phyloP scores from a whole-genome alignment of 2,888 invertebrate species.

The Stenurella melanura region DNA sequence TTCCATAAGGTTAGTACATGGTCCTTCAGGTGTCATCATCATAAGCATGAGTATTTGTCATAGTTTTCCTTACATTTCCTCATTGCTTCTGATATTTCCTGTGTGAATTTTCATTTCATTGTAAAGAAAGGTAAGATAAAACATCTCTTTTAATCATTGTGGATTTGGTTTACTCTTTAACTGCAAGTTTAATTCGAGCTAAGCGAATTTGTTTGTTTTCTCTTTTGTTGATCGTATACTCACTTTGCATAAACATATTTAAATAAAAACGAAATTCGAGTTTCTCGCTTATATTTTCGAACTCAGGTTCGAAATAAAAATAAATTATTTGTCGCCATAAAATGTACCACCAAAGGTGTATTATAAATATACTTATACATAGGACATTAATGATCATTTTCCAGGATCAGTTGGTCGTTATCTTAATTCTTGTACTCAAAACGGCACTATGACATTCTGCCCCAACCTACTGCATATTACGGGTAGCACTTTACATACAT shows the following conservation, averaged over 20 bases:
- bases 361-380: conserved; percentile 44
- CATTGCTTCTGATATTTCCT: no score
- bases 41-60: no score
- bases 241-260: conserved; percentile 31
- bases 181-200: not conserved
- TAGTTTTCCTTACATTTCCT: no score
- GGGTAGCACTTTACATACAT: conserved; percentile 71
- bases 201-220: conserved; percentile 30
- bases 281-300: conserved; percentile 1
- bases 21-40: no score
- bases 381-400: conserved; percentile 48
- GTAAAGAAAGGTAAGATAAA: no score
- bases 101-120: no score
- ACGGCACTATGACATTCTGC: conserved; percentile 51
- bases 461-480: conserved; percentile 59
- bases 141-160: not conserved
- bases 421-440: conserved; percentile 55
- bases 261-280: conserved; percentile 30
- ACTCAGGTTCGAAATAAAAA: conserved; percentile 9
- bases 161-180: conserved; percentile 14
- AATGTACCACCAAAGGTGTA: conserved; percentile 35
- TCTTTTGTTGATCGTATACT: conserved; percentile 18
- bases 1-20: no score
- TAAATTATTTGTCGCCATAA: not conserved
- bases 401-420: conserved; percentile 52